Base-by-base conservation (phyloP, 2,113 vertebrate species). In the Platysteira castanea region DNA sequence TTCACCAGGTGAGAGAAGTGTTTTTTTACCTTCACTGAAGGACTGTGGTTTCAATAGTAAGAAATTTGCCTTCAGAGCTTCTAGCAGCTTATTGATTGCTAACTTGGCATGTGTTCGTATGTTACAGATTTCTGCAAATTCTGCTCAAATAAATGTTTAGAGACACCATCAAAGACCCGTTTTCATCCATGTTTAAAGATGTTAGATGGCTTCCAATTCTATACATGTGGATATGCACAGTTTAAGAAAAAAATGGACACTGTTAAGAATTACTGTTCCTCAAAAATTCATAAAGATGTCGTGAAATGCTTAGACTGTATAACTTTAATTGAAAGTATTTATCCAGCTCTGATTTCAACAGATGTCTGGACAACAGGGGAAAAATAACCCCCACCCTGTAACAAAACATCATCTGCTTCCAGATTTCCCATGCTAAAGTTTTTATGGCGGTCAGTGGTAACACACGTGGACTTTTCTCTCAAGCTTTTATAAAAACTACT, bases 321-420 rank as follows among this genome's bases (percentile, higher is more conserved):
- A 93, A 73, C 41, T 90, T 96, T 83, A 90, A 89, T 88, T 3
- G 14, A 39, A 90, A 90, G 30, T 85, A 93, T 90, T 97, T 95
- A 69, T 94, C 88, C 83, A 84, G 85, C 64, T 96, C 85, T 95
- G 59, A 89, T 94, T 95, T 95, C 93, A 97, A 94, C 93, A 96
- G 95, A 93, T 95, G 95, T 95, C 90, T 83, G 70, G 91, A 84
- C 30, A 95, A 93, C 8, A 4, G 54, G 71, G 68, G 42, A 9
- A 91, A 91, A 84, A 80, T 75, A 22, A 11, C 2, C 6, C 61
- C 41, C 61, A 78, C 49, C 78, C 93, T 87, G 50, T 82, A 89
- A n/a, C 59, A 93, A 96, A 93, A 87, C 79, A 86, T 88, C 68
- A 81, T 46, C 53, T 95, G 75, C 80, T 90, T 93, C 85, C 90